Base-by-base conservation (phyloP, 2,888 invertebrate species). In the Dinocampus coccinellae region DNA sequence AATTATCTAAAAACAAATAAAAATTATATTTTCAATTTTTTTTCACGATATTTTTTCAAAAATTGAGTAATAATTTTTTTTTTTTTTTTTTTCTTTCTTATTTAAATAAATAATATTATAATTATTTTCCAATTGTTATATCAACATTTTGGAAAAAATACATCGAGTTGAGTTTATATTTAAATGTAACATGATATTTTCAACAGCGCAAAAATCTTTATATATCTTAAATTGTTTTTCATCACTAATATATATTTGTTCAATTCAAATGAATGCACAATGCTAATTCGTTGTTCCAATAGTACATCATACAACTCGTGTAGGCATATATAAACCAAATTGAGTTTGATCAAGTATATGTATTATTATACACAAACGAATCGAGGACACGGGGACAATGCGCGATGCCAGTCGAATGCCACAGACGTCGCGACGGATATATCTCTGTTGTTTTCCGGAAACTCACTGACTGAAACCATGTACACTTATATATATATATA, bases 341-440 rank as follows among this genome's bases (percentile, higher is more conserved):
- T 68, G 74, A 75, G 73, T 77, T 76, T 76, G 72, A 76, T 77
- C 76, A 65, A 66, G 70, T 66, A 69, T 61, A 75, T 57, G 69
- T 64, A 33, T 36, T 34, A 24, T 39, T 34, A 57, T 20, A 74
- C 57, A 73, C 68, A 73, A 73, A 62, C 62, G 65, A 65, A 66
- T 70, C 63, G 64, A 67, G 64, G 68, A 39, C 70, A 73, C 69
- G 67, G 42, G 70, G 70, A 70, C 70, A 69, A 58, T 58, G 63
- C 58, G 53, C 70, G 73, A 69, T 75, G 68, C 62, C 61, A 57
- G 65, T 70, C 70, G 66, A 68, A 73, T 65, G 60, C 60, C 60
- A 57, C 68, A 62, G 39, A 63, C 70, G 55, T 29, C 67, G 61
- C 47, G 24, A 36, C 58, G 60, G 42, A 67, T 69, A 36, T 58